Evolutionary conservation across 2,888 invertebrate genomes (phyloP).

Genomic region (Agrochola litura): DNA sequence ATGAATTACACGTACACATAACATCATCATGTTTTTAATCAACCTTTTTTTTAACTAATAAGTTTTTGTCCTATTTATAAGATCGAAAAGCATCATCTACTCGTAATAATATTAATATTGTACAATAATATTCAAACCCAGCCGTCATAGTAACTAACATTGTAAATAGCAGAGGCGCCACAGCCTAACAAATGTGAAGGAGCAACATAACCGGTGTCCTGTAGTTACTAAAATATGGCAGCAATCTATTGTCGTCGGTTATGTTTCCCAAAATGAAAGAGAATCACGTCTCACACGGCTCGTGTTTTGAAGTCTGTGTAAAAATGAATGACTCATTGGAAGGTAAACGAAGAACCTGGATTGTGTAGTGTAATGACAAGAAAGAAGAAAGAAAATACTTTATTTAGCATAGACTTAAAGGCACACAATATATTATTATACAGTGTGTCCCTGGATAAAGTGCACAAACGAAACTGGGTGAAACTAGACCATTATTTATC

Average conservation of each 20-base stretch:
- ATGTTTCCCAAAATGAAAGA: slow-evolving; percentile 11
- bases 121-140: background rate
- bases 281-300: slow-evolving; percentile 1
- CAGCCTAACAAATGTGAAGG: slow-evolving; percentile 21
- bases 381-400: no score
- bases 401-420: no score
- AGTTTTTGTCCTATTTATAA: background rate
- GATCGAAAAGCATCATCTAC: background rate
- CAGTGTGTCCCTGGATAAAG: no score
- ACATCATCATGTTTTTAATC: background rate
- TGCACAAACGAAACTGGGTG: no score
- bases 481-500: no score
- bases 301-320: slow-evolving; percentile 1
- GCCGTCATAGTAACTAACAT: background rate
- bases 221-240: slow-evolving; percentile 31
- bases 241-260: slow-evolving; percentile 27
- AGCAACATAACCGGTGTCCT: background rate
- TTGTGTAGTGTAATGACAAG: background rate
- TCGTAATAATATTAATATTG: no score
- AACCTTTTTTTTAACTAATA: background rate
- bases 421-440: no score
- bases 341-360: background rate
- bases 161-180: background rate
- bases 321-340: background rate
- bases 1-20: no score